Evolutionary conservation across 2,888 invertebrate genomes (phyloP).

Genomic region (Nomada ferruginata): DNA sequence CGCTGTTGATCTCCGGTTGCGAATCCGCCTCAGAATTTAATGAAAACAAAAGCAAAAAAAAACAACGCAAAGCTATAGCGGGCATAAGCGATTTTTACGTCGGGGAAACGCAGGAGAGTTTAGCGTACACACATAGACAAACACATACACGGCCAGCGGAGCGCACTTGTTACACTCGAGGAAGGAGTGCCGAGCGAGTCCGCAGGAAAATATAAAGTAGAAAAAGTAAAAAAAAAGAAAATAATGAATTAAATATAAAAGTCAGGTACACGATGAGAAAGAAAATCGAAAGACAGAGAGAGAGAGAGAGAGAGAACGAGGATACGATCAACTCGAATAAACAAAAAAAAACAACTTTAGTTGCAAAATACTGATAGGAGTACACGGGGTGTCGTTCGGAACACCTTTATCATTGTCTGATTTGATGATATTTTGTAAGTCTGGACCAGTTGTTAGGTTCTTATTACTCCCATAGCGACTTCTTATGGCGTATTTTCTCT

Average conservation of each 20-base stretch:
- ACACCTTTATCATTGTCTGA: conserved; percentile 81
- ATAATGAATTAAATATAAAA: conserved; percentile 31
- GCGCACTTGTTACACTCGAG: conserved; percentile 4
- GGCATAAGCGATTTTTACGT: conserved; percentile 10
- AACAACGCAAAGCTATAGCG: neutral
- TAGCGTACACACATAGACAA: neutral
- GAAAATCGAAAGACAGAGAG: neutral
- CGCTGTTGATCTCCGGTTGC: conserved; percentile 41
- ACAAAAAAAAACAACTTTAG: conserved; percentile 64
- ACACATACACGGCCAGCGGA: neutral
- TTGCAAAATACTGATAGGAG: conserved; percentile 77
- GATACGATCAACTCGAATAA: conserved; percentile 70
- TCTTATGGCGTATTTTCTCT: conserved; percentile 84
- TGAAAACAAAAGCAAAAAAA: neutral
- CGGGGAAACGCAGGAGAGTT: conserved; percentile 1
- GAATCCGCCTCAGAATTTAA: conserved; percentile 33
- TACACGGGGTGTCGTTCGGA: conserved; percentile 73
- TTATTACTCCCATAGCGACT: conserved; percentile 83
- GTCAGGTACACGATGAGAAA: conserved; percentile 7
- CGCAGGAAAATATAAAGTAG: conserved; percentile 30
- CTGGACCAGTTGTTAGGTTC: conserved; percentile 83
- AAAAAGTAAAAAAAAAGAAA: conserved; percentile 6
- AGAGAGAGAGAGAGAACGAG: conserved; percentile 43
- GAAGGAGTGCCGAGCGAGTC: conserved; percentile 1
- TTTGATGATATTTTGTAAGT: conserved; percentile 83